Percentiles rank a stretch among this genome's conserved stretches.
These are phyloP conservation scores for Hipposideros armiger DNA, from an alignment of 2,113 vertebrate genomes.

Conservation along the genomic window DNA sequence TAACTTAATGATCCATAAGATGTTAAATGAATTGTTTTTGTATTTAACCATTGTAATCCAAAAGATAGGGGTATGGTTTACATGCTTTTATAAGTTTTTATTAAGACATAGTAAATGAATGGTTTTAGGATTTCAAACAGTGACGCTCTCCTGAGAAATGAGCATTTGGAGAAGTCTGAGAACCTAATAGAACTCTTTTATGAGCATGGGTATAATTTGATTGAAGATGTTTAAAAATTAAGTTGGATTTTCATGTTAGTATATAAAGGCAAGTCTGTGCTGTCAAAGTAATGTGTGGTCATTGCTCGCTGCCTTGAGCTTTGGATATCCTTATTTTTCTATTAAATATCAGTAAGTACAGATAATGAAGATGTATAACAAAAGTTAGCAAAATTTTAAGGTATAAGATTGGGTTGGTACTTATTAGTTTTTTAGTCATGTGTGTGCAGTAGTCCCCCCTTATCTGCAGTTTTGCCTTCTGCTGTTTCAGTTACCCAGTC, in stretches of 20 bases:
- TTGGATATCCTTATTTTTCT: conserved; percentile 79
- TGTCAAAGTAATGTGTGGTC: conserved; percentile 59
- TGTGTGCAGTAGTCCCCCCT: background rate
- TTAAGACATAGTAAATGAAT: conserved; percentile 78
- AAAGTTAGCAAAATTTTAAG: conserved; percentile 61
- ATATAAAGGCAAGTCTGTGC: background rate
- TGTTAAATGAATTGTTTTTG: conserved; percentile 81
- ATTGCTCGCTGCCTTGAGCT: conserved; percentile 57
- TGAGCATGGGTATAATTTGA: conserved; percentile 55
- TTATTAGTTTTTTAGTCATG: conserved; percentile 55
- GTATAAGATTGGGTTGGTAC: conserved; percentile 29
- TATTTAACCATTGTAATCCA: conserved; percentile 79
- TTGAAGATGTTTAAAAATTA: conserved; percentile 76
- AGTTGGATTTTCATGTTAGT: conserved; percentile 53
- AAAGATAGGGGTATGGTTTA: conserved; percentile 84
- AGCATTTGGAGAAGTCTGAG: conserved; percentile 62
- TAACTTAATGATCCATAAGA: conserved; percentile 75
- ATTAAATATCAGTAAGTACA: conserved; percentile 57
- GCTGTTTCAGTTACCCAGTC: background rate
- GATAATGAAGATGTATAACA: conserved; percentile 52
- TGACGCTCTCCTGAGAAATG: conserved; percentile 16
- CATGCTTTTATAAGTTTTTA: conserved; percentile 70
- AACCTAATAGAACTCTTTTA: conserved; percentile 58
- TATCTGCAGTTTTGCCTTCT: background rate
- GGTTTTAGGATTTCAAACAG: conserved; percentile 53